Conservation (phyloP, 2,797 vertebrate species). For the Characodon lateralis region DNA sequence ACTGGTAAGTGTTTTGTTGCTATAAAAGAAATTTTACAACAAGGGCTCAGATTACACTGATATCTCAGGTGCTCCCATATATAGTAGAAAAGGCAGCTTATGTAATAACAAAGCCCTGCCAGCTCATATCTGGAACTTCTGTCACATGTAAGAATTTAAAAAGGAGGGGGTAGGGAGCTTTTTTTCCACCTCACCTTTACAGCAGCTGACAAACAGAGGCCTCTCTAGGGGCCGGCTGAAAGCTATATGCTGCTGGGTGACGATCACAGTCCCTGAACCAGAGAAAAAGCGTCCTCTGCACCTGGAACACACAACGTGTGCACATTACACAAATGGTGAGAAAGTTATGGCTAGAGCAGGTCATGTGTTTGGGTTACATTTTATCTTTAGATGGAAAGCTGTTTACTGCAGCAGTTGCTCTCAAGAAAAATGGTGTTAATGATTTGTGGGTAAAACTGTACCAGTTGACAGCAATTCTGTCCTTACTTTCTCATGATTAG, state of each 20-base stretch:
- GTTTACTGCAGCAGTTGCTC: constrained; percentile 56
- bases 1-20: constrained; percentile 5
- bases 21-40: constrained; percentile 39
- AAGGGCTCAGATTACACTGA: constrained; percentile 27
- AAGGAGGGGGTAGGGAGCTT: constrained; percentile 15
- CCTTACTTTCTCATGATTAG: constrained; percentile 2
- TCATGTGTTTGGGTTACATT: constrained; percentile 56
- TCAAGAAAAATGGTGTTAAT: constrained; percentile 17
- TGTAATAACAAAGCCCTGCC: constrained; percentile 59
- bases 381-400: constrained; percentile 43
- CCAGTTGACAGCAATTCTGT: constrained; percentile 16
- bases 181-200: constrained; percentile 87
- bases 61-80: constrained; percentile 60
- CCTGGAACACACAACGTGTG: constrained; percentile 78
- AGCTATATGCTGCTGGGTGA: constrained; percentile 88
- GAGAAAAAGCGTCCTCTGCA: constrained; percentile 87
- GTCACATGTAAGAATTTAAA: constrained; percentile 53
- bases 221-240: constrained; percentile 92
- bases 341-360: constrained; percentile 35
- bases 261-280: constrained; percentile 83
- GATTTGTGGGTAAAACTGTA: constrained; percentile 14
- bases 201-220: constrained; percentile 86
- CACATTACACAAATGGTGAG: constrained; percentile 49
- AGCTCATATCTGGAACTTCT: constrained; percentile 61
- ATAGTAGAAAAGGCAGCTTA: constrained; percentile 57